phyloP scores from a whole-genome alignment of 2,888 invertebrate species.

The Bembecia ichneumoniformis region DNA sequence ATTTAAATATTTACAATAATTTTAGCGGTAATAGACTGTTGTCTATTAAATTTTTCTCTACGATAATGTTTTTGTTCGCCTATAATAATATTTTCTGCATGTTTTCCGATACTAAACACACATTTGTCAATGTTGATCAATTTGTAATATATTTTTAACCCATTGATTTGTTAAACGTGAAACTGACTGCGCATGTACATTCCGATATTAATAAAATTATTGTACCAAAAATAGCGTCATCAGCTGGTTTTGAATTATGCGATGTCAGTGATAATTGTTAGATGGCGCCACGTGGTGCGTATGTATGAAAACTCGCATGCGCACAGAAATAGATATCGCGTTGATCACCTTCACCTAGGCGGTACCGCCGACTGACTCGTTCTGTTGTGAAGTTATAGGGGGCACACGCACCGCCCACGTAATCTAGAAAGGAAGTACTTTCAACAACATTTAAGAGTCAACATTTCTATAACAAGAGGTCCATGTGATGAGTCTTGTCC shows the following conservation, averaged over 20 bases:
- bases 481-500: no score
- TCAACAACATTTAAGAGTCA: background rate
- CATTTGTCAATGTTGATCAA: no score
- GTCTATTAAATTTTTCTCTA: no score
- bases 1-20: background rate
- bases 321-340: slow-evolving; percentile 57
- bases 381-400: slow-evolving; percentile 21
- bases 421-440: background rate
- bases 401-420: slow-evolving; percentile 16
- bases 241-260: slow-evolving; percentile 44
- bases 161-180: background rate
- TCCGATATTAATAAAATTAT: slow-evolving; percentile 32
- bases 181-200: slow-evolving; percentile 5
- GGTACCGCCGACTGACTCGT: slow-evolving; percentile 28
- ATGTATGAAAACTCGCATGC: slow-evolving; percentile 42
- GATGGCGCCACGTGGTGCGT: slow-evolving; percentile 51
- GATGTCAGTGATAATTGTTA: slow-evolving; percentile 39
- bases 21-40: no score
- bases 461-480: no score
- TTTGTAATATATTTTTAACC: no score
- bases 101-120: no score
- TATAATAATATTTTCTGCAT: no score
- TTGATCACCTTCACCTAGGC: slow-evolving; percentile 70
- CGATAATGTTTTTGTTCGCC: no score
- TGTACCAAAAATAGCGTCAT: slow-evolving; percentile 54